A percentile compares a stretch with the other conserved stretches of the same genome.
These are phyloP conservation scores for Drosophila repleta DNA, from an alignment of 1,140 invertebrate genomes.

Conservation along the genomic window DNA sequence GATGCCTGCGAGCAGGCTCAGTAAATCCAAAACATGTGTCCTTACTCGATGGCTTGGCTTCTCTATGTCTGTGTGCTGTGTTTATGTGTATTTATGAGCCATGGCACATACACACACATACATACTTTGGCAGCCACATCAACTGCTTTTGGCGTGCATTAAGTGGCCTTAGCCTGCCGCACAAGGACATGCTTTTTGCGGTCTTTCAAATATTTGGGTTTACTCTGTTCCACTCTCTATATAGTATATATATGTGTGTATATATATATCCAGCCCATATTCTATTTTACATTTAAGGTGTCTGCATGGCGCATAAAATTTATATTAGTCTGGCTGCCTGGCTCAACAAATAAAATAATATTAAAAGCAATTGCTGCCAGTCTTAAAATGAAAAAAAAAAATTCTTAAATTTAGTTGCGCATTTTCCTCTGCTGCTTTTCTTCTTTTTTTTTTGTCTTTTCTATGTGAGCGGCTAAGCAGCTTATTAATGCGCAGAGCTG, in stretches of 20 bases:
- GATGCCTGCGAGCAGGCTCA: slow-evolving; percentile 71
- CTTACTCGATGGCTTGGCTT: slow-evolving; percentile 35
- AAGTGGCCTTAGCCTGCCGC: slow-evolving; percentile 74
- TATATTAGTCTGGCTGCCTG: slow-evolving; percentile 50
- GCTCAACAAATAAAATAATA: slow-evolving; percentile 24
- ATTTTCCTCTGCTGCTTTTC: not conserved
- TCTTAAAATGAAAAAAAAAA: slow-evolving; percentile 4
- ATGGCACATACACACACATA: slow-evolving; percentile 15
- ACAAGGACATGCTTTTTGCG: slow-evolving; percentile 76
- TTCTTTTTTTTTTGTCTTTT: not conserved
- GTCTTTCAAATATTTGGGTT: slow-evolving; percentile 68
- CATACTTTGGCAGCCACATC: slow-evolving; percentile 35
- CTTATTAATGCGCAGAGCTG: slow-evolving; percentile 19
- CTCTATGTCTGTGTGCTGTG: slow-evolving; percentile 12
- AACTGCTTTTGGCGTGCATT: slow-evolving; percentile 80
- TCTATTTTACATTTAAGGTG: slow-evolving; percentile 32
- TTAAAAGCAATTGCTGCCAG: slow-evolving; percentile 31
- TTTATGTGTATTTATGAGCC: slow-evolving; percentile 65
- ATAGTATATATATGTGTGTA: not conserved
- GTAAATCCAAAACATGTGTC: slow-evolving; percentile 76
- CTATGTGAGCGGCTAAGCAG: slow-evolving; percentile 12
- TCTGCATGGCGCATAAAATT: slow-evolving; percentile 59
- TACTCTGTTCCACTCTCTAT: not conserved
- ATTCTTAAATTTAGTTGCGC: slow-evolving; percentile 31
- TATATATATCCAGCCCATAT: not conserved